phyloP scores from a whole-genome alignment of 2,113 vertebrate genomes.

The Sorex araneus region DNA sequence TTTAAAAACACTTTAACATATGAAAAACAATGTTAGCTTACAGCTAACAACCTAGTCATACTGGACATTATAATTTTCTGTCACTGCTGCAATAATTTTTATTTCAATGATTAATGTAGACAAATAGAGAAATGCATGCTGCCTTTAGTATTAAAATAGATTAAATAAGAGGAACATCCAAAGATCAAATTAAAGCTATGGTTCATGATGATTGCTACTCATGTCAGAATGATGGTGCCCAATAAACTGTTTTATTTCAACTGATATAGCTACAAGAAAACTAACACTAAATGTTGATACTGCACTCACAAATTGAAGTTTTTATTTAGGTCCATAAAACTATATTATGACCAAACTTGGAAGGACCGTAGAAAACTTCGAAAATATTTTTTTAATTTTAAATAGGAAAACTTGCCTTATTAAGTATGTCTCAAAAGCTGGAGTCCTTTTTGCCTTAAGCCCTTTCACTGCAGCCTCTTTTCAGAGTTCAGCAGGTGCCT shows the following conservation, averaged over 20 bases:
- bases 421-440: neutral
- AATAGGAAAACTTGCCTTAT: neutral
- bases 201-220: neutral
- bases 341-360: neutral
- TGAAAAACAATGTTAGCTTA: neutral
- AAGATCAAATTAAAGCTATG: neutral
- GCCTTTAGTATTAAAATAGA: neutral
- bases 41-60: neutral
- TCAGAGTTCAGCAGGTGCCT: neutral
- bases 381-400: slow-evolving; percentile 31
- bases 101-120: neutral
- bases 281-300: slow-evolving; percentile 25
- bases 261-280: neutral
- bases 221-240: neutral
- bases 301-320: neutral
- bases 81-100: neutral
- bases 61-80: neutral
- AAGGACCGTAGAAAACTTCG: neutral
- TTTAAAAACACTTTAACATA: slow-evolving; percentile 15
- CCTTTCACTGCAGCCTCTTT: neutral
- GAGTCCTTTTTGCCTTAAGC: neutral
- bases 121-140: neutral
- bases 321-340: neutral
- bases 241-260: neutral
- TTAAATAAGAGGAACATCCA: neutral